These are phyloP conservation scores for Hyperopisus bebe DNA, from an alignment of 2,113 vertebrate species.

Conservation along the genomic window DNA sequence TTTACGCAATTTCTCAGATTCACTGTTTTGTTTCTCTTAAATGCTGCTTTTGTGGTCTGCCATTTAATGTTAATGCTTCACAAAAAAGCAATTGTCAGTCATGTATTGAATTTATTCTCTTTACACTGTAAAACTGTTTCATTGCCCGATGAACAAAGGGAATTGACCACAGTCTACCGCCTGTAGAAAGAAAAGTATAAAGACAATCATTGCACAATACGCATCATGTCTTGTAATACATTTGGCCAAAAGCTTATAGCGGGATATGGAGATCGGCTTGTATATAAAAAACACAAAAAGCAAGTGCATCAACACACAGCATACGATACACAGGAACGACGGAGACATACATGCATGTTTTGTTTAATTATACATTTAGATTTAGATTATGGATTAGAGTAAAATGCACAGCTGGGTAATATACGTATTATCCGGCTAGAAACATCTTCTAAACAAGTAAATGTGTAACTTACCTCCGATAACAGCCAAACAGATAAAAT, in stretches of 20 bases:
- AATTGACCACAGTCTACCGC: background rate
- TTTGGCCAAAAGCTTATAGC: background rate
- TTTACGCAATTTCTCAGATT: background rate
- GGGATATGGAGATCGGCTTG: background rate
- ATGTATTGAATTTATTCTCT: background rate
- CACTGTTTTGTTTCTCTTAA: background rate
- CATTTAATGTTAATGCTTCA: background rate
- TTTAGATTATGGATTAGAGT: background rate
- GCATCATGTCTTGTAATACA: background rate
- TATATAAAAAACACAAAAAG: background rate
- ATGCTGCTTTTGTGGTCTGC: background rate
- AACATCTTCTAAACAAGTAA: background rate
- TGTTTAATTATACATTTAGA: background rate
- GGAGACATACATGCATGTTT: background rate
- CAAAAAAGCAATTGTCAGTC: background rate
- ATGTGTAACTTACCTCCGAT: slow-evolving; percentile 2
- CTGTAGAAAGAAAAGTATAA: background rate
- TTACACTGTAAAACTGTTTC: background rate
- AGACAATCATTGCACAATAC: background rate
- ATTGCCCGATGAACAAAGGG: background rate
- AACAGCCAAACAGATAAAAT: slow-evolving; percentile 1
- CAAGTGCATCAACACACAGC: background rate
- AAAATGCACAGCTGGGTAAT: background rate
- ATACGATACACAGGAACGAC: background rate
- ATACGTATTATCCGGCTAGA: background rate